A percentile compares a stretch with the other conserved stretches of the same genome.
Evolutionary conservation across 2,113 vertebrate species (phyloP).

Genomic region (Mormyrus iriodes): DNA sequence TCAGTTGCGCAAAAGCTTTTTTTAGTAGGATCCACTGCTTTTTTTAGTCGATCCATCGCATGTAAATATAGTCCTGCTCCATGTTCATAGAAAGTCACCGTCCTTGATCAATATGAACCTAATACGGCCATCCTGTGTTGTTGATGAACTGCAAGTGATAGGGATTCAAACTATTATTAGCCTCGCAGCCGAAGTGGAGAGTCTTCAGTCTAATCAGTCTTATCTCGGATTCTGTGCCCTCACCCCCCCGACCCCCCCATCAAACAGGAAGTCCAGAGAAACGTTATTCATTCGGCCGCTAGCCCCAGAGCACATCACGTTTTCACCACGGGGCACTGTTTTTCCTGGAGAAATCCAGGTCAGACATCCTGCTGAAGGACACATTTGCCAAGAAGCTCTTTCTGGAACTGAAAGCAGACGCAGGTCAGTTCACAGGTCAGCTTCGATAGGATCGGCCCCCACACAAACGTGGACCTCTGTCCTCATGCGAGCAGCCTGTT

Average conservation of each 20-base stretch:
- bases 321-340: background rate
- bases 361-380: background rate
- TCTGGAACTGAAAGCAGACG: background rate
- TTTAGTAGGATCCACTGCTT: background rate
- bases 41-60: background rate
- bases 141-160: background rate
- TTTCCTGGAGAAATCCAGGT: constrained; percentile 4
- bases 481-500: background rate
- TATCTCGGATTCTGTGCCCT: background rate
- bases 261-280: background rate
- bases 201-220: background rate
- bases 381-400: background rate
- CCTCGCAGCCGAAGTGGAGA: background rate
- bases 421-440: background rate
- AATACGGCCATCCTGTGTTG: background rate
- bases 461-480: background rate
- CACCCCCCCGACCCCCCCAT: background rate
- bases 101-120: background rate
- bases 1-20: background rate
- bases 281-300: background rate
- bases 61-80: background rate
- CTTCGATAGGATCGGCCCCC: background rate
- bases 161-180: background rate
- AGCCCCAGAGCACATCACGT: background rate
- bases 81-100: background rate